Base-by-base conservation (phyloP, 2,113 vertebrate species). In the Psittacula cyanocephala region DNA sequence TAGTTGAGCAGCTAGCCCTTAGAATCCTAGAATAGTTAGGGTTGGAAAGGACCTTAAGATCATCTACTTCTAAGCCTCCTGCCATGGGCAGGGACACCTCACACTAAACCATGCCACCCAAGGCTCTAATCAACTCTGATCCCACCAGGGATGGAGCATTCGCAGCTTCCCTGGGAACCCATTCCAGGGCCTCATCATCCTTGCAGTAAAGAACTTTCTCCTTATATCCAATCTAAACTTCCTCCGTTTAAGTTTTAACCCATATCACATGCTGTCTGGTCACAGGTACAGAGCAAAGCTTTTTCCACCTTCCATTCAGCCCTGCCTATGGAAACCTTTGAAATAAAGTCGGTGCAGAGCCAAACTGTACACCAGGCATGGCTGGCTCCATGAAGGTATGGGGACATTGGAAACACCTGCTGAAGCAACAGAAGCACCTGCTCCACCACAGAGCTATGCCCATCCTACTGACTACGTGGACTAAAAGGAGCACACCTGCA, bases 281-380 rank as follows among this genome's bases (percentile, higher is more conserved):
- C 50, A 85, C 4, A 0, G 0, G n/a, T n/a, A 79, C 1, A 52
- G 6, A 78, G 5, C 23, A 85, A n/a, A 87, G 43, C 12, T 12
- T 85, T 11, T 63, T 39, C 29, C 23, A 75, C 24, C 10, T 68
- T 44, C 46, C 22, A 41, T 63, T 86, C 70, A 78, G 24, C 29
- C 22, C 18, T 44, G n/a, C 10, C 19, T 6, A 13, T 7, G 27
- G 35, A 57, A 78, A 67, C 28, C 27, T 69, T 39, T 23, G 55
- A 89, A 89, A 77, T 10, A 39, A 72, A 77, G 5, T 35, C 65
- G 57, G 22, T 27, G 9, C 11, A 27, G 44, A 46, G 14, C 37
- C 16, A 72, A 53, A 59, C 7, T 18, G 17, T 13, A 52, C 43
- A 37, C 4, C 1, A 0, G 25, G 15, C 55, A 71, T 31, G 71